Evolutionary conservation across 2,797 vertebrate genomes (phyloP), one percentile per base, ranked within the genome.

Genomic region (Fringilla coelebs): DNA sequence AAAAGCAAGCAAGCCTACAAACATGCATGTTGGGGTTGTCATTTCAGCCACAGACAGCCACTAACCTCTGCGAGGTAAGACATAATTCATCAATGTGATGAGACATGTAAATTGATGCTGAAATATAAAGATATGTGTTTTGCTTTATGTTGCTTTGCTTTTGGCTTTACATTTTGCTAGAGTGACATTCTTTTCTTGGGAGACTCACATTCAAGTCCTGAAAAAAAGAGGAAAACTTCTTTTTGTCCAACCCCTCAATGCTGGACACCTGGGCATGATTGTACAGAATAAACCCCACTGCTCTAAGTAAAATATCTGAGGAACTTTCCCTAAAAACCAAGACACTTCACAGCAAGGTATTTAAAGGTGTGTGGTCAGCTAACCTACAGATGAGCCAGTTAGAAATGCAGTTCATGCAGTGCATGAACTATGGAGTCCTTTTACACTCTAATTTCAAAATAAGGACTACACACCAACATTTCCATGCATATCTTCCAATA

Each of bases 1-100:
- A 81, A 89, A 82, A 79, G 7, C 13, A 45, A 43, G 19, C 24
- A 89, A 85, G 16, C 14, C 14, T 9, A 45, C 14, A 21, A 6
- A 26, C 1, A 2, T 22, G 3, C 1, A 0, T 32, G 5, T 31
- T 55, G 31, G n/a, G 7, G 15, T 48, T 88, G 17, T 74, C 60
- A 9, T 36, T 89, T 41, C 51, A 80, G 46, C 9, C 52, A 76
- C 24, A 90, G 41, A 32, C 28, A 90, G 6, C 32, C 18, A 52
- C 24, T 75, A 36, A 25, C 16, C 2, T 52, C 43, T 49, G 7
- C 2, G 2, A 89, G 17, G 6, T 48, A 70, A 54, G 9, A 62
- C 22, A 18, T 20, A 79, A 57, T 55, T 51, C 8, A 46, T 54
- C 3, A 63, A 3, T 5, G 3, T 20, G 41, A 51, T 49, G n/a